Evolutionary conservation across 2,888 invertebrate species (phyloP), one percentile per base, ranked within the genome.

Genomic region (Noctua comes): DNA sequence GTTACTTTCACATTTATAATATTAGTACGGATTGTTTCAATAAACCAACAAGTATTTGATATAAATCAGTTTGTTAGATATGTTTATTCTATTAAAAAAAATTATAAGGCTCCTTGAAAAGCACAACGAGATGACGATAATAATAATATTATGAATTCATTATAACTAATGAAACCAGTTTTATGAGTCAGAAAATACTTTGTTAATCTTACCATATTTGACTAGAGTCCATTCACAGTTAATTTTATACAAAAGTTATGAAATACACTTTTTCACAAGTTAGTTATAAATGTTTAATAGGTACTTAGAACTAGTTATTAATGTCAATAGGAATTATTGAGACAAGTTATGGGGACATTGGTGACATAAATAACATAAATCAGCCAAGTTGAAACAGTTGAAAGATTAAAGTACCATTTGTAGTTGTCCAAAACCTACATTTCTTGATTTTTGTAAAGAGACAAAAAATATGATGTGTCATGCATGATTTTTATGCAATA

Each of bases 81-180:
- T 54, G 66, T 74, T 64, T 64, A 70, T 70, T 79, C 2, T 54
- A 36, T 70, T 57, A 16, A 36, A 74, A 43, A 64, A 36, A 54
- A 68, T n/a, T 66, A 69, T 54, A 76, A 31, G 18, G 65, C n/a
- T 80, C 69, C 76, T 77, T 84, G 13, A 69, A 54, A 76, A 72
- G 16, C 51, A 79, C 65, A 83, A 73, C 68, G 68, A 76, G 48
- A 76, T 72, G 27, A 68, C 70, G 62, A 68, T 80, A 73, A 75
- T 80, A 73, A 75, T 75, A 83, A 64, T 36, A 75, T 66, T 73
- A 77, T 77, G 80, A 83, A 83, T 80, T 79, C 46, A 77, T 79
- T 86, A 74, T 59, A 69, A 68, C 40, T 66, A 64, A 72, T 36
- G 16, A 79, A 82, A 85, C 80, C 62, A 27, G 85, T 86, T 80